These are phyloP conservation scores for Cynodonichthys magdalenae DNA, from an alignment of 2,797 vertebrate species.

Conservation along the genomic window DNA sequence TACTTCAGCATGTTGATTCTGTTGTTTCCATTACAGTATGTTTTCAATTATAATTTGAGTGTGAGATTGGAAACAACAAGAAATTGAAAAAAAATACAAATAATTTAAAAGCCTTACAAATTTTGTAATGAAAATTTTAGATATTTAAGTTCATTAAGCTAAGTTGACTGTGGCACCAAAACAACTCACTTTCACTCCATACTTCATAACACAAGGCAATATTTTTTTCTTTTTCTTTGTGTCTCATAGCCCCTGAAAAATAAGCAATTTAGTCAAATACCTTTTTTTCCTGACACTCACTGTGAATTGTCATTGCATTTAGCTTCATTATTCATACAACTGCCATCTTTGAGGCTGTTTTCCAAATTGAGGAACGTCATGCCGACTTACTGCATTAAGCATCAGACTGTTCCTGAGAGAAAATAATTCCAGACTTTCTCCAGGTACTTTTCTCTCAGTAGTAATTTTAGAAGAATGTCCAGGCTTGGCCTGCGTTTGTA, in stretches of 20 bases:
- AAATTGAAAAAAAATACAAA: no score
- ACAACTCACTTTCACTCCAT: conserved; percentile 27
- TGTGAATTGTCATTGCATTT: conserved; percentile 70
- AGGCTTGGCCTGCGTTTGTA: conserved; percentile 4
- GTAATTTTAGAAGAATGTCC: conserved; percentile 17
- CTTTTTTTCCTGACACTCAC: conserved; percentile 50
- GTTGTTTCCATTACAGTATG: neutral
- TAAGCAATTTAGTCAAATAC: conserved; percentile 62
- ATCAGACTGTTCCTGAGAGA: conserved; percentile 35
- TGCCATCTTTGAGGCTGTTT: conserved; percentile 64
- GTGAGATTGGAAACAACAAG: neutral
- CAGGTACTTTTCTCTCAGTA: conserved; percentile 7
- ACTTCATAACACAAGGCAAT: conserved; percentile 36
- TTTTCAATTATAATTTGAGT: neutral
- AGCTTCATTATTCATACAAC: conserved; percentile 65
- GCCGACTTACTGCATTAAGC: conserved; percentile 58
- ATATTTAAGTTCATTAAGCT: conserved; percentile 20
- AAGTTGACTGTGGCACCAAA: conserved; percentile 14
- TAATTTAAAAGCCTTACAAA: neutral
- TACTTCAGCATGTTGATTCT: neutral
- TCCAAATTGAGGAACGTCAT: conserved; percentile 51
- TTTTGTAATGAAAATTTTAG: neutral
- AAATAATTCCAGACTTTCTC: conserved; percentile 29
- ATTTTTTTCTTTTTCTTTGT: conserved; percentile 7
- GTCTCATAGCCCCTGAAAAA: conserved; percentile 53